Base-by-base conservation (phyloP, 2,888 invertebrate species). In the Plagodis dolabraria region DNA sequence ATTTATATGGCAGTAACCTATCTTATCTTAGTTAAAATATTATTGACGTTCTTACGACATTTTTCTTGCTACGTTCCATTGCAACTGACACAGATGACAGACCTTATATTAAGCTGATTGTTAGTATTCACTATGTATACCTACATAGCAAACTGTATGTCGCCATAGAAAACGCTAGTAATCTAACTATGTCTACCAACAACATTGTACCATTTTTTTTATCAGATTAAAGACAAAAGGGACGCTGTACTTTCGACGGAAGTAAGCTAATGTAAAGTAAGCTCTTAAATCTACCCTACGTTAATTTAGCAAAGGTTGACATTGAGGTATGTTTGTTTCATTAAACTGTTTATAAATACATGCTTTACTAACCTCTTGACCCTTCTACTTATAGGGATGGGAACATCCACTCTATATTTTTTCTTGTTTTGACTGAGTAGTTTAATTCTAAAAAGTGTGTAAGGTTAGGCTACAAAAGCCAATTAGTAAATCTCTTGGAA, bases 261-360 rank as follows among this genome's bases (percentile, higher is more conserved):
- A 67, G 60, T 65, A 61, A 57, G 67, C 63, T 61, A 63, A 67
- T 69, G 63, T 57, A 51, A 57, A 44, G 33, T 46, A 43, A 47
- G 36, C 38, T 54, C 55, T 65, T 67, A 66, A 67, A 67, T 69
- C 64, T 63, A 53, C 54, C 61, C 63, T 67, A 69, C 67, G 67
- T 56, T 65, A 67, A 69, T 65, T 40, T 65, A 51, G 64, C 50
- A 56, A 35, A 65, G 61, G 60, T 59, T 53, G 65, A 57, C 65
- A 57, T 57, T 57, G 57, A 54, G 54, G 53, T 54, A 56, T 53
- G 53, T 50, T 61, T 51, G 58, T 44, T 54, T 53, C 56, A 62
- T 65, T 69, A 67, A 63, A 61, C 60, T 59, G 60, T 61, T 68
- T 66, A 68, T 68, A 63, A 59, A 57, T 61, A 53, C 49, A 22